Evolutionary conservation across 2,797 vertebrate species (phyloP).

Genomic region (Ispidina picta): DNA sequence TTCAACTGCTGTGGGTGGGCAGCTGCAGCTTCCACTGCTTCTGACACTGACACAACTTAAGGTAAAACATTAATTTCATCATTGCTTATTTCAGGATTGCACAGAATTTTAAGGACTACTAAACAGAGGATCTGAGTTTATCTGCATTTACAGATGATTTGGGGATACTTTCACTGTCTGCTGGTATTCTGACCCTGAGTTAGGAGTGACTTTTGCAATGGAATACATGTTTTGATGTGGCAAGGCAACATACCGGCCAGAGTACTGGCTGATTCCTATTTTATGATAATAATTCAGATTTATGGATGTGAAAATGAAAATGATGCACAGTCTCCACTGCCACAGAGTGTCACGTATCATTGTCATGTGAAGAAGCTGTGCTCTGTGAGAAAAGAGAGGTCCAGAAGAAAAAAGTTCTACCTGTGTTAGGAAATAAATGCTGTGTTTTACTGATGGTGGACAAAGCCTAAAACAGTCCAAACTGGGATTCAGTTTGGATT

Average conservation of each 20-base stretch:
- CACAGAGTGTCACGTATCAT: rapidly evolving
- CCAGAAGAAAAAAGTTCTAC: neutral
- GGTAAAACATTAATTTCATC: neutral
- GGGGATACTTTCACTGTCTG: neutral
- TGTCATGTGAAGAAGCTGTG: neutral
- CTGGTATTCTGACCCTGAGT: neutral
- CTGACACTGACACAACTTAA: neutral
- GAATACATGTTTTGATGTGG: neutral
- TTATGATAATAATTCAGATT: neutral
- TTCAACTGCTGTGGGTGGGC: neutral
- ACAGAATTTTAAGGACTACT: neutral
- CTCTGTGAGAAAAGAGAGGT: neutral
- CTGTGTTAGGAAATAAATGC: neutral
- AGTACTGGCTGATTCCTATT: neutral
- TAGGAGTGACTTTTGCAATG: neutral
- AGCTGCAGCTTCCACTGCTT: neutral
- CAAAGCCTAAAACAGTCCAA: neutral
- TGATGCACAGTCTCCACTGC: neutral
- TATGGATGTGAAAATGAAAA: neutral
- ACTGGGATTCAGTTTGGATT: neutral
- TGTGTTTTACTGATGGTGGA: neutral
- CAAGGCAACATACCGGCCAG: neutral
- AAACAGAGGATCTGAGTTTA: neutral
- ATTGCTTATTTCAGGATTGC: neutral
- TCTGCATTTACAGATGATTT: neutral